Evolutionary conservation across 2,113 vertebrate genomes (phyloP), one percentile per base, ranked within the genome.

Genomic region (Hyla sarda): DNA sequence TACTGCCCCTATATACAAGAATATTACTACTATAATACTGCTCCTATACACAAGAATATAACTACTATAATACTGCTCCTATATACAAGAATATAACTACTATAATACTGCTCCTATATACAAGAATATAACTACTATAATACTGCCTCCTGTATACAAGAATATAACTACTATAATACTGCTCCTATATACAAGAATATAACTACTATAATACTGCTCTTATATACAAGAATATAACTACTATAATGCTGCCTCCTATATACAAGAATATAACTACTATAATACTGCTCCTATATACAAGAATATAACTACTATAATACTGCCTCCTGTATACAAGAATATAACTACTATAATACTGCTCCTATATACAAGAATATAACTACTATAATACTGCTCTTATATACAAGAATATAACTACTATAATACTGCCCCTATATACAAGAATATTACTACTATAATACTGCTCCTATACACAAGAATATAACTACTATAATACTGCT

Each of bases 21-120:
- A 65, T 65, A 65, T 65, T 30, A 65, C 58, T 65, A 65, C 60
- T 65, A 65, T 65, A 65, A 65, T 60, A 65, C 60, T 28, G 25
- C 60, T 16, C 60, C 60, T 65, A 65, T 65, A n/a, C 14, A 65
- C 58, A 60, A 65, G 60, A 30, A 65, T 65, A 65, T 52, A 52
- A 52, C 50, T 52, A 52, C 50, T 52, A 52, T 17, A 52, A 52
- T 25, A 25, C 56, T 56, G 54, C 56, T 60, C 56, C 56, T 52
- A 56, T 56, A 11, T 56, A 56, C 21, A 56, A 7, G 54, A 56
- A 56, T 23, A 56, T 60, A 60, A 60, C 23, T 60, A 60, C 58
- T 60, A 25, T 60, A 60, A 60, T 56, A 56, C 54, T 56, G 54
- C 54, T 56, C 54, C 54, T 56, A 23, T 56, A 11, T 56, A 56